phyloP scores from a whole-genome alignment of 2,797 vertebrate species.

The Chelidonichthys spinosus region DNA sequence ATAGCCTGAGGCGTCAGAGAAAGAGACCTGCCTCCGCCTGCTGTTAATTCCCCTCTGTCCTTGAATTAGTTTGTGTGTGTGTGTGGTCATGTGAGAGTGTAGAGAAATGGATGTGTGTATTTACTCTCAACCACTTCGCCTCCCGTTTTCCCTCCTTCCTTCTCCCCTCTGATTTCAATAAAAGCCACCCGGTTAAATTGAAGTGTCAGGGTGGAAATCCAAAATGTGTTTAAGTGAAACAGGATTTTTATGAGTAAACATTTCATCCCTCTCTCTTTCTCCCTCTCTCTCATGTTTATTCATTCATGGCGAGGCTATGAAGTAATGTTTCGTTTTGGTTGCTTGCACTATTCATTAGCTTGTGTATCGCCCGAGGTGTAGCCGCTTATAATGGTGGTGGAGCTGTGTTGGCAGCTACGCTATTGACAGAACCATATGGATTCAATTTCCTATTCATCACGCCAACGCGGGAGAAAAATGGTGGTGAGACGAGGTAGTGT shows the following conservation, averaged over 20 bases:
- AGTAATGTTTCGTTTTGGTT: conserved; percentile 73
- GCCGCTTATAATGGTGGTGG: conserved; percentile 61
- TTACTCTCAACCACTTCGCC: conserved; percentile 45
- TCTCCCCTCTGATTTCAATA: conserved; percentile 65
- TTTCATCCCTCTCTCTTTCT: conserved; percentile 56
- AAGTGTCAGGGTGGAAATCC: conserved; percentile 70
- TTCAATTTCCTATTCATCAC: conserved; percentile 75
- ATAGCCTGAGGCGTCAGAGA: conserved; percentile 72
- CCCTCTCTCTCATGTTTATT: conserved; percentile 73
- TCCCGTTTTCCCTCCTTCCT: conserved; percentile 16
- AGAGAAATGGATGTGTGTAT: conserved; percentile 56
- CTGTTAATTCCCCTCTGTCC: conserved; percentile 74
- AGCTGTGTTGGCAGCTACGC: conserved; percentile 61
- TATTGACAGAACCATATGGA: conserved; percentile 75
- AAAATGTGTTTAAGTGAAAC: conserved; percentile 73
- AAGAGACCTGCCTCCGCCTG: conserved; percentile 69
- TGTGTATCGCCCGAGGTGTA: conserved; percentile 66
- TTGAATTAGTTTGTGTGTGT: conserved; percentile 48
- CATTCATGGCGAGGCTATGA: conserved; percentile 62
- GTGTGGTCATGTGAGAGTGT: conserved; percentile 54
- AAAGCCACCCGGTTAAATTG: conserved; percentile 70
- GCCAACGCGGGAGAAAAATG: conserved; percentile 20
- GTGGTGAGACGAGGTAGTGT: conserved; percentile 34
- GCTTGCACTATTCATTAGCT: conserved; percentile 80
- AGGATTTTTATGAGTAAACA: conserved; percentile 67